Base-by-base conservation (phyloP, 2,888 invertebrate species). In the Masnerella sp. region DNA sequence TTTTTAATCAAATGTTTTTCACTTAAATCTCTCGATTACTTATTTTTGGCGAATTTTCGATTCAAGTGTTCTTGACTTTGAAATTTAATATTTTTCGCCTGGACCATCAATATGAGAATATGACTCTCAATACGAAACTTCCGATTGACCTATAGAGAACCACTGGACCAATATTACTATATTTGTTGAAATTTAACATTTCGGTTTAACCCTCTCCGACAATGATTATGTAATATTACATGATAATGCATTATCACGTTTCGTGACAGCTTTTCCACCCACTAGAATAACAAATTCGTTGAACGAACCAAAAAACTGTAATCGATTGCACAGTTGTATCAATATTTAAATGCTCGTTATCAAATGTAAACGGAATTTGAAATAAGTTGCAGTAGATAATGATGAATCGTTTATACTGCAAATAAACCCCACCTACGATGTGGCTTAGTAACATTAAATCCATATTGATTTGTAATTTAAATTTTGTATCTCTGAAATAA, bases 231-330 rank as follows among this genome's bases (percentile, higher is more conserved):
- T 62, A 62, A 64, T 11, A 18, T 43, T 34, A 64, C n/a, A 43
- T 52, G 52, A 43, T 52, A 64, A 64, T 64, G 64, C 64, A 43
- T 43, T 36, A 36, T 51, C 51, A 52, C 34, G 52, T 28, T 43
- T 42, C 52, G 43, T 14, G 42, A 12, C 22, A n/a, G 28, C 17
- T 20, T 38, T 8, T 2, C 49, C 20, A 4, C 11, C 42, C 28
- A 40, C 14, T 43, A 9, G 51, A 34, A 17, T 14, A 43, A 52
- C n/a, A 22, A 17, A 42, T 51, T 40, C 18, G 8, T 62, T 52
- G 25, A 43, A 52, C 28, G 52, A 43, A 52, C 43, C 43, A 20
- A 34, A 64, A 64, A 64, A 52, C 14, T 5, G 15, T 42, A 52
- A 64, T 64, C 17, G 52, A 36, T 64, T 45, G 9, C n/a, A 8